Evolutionary conservation across 2,888 invertebrate species (phyloP), one percentile per base, ranked within the genome.

Genomic region (Acronicta alni): DNA sequence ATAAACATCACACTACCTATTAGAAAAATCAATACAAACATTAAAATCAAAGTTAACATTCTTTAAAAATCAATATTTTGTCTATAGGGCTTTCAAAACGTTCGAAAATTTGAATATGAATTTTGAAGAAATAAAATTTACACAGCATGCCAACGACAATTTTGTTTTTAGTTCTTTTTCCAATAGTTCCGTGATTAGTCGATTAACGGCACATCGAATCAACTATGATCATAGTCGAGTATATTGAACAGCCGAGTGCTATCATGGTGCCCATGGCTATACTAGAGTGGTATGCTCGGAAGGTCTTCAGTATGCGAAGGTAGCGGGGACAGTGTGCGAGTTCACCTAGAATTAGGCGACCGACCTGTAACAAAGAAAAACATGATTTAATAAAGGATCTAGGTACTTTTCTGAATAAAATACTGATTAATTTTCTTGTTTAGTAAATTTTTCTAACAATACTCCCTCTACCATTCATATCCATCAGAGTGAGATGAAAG

Each of bases 181-280:
- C 57, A 45, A 42, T 37, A 49, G 57, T 65, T 65, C 16, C 20
- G 53, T n/a, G 32, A 26, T n/a, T 60, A 54, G 39, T 68, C 44
- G 61, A 64, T 75, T 87, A 91, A 73, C 81, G 79, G 82, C 93
- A 93, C 83, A 94, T 89, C 43, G 93, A 88, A 75, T 94, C 94
- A 17, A 93, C 93, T 46, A 94, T 78, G 67, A 93, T 90, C 91
- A 93, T 92, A 53, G 89, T 91, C 48, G 93, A 92, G 82, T 94
- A 94, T 67, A 93, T 63, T 1, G 93, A 93, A 72, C 94, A 94
- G 64, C 93, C 93, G 2, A 93, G 86, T 1, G 89, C 83, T 67
- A 94, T 92, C 89, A 98, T 95, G 82, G 98, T 98, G 57, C 97
- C 97, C 87, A 97, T 96, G 14, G 98, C 98, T 76, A 97, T 97